A percentile compares a stretch with the other conserved stretches of the same genome.
These are phyloP conservation scores for Coenobita brevimanus DNA, from an alignment of 1,140 invertebrate genomes.

Conservation along the genomic window DNA sequence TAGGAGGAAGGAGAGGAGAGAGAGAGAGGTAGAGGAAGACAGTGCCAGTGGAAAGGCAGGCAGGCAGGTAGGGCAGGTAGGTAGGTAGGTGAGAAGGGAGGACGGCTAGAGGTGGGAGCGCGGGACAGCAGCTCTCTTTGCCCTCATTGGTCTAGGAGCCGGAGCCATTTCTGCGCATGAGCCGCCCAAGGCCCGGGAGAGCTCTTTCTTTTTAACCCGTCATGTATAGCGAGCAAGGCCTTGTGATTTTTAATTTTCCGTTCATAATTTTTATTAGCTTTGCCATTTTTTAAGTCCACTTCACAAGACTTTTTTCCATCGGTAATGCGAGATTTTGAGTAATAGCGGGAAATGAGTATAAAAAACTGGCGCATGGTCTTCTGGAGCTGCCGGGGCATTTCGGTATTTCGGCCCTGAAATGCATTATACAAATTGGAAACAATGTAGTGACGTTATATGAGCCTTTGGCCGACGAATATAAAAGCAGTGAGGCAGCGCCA, in stretches of 20 bases:
- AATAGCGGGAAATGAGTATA: constrained; percentile 38
- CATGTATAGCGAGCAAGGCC: constrained; percentile 31
- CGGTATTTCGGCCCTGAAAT: constrained; percentile 7
- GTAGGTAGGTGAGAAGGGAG: no score
- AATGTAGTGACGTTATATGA: constrained; percentile 47
- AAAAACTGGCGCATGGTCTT: constrained; percentile 16
- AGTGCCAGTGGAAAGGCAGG: neutral
- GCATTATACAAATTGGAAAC: constrained; percentile 52
- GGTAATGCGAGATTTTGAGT: constrained; percentile 47
- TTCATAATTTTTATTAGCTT: constrained; percentile 49
- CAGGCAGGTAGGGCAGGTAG: constrained; percentile 10
- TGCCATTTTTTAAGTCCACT: constrained; percentile 40
- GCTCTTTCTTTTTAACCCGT: constrained; percentile 7
- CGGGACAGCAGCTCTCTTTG: neutral
- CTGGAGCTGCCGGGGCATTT: neutral
- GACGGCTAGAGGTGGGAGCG: constrained; percentile 24
- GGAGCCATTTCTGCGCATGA: neutral
- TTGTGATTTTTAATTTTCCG: constrained; percentile 54
- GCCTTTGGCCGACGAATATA: constrained; percentile 28
- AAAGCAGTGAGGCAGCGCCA: constrained; percentile 34
- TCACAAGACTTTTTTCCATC: constrained; percentile 45
- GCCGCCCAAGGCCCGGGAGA: neutral
- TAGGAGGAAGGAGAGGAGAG: constrained; percentile 16
- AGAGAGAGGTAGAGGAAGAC: neutral
- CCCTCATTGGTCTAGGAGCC: constrained; percentile 16